Percentiles rank a stretch among this genome's conserved stretches.
Conservation (phyloP, 2,797 vertebrate species). For the Argentina silus region DNA sequence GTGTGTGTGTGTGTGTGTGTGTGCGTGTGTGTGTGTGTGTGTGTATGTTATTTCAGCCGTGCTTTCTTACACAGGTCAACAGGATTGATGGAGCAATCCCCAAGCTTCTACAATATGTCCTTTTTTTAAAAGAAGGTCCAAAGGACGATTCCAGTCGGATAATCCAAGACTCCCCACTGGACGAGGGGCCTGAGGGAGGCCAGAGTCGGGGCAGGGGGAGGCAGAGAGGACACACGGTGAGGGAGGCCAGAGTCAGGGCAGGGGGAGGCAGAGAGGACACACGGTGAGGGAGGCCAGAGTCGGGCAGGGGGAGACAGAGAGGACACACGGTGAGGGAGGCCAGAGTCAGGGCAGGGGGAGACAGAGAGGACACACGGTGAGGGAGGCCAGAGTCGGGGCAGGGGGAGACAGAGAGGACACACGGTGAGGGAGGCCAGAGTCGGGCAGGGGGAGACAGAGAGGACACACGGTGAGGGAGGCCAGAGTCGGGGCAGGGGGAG, state of each 20-base stretch:
- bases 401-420: not conserved
- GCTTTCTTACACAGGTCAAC: slow-evolving; percentile 27
- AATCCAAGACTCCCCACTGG: slow-evolving; percentile 16
- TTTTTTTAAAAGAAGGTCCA: slow-evolving; percentile 30
- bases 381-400: not conserved
- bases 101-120: slow-evolving; percentile 33
- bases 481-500: not conserved
- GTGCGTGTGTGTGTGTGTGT: slow-evolving; percentile 3
- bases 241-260: not conserved
- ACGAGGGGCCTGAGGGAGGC: slow-evolving; percentile 16
- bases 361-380: not conserved
- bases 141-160: not conserved
- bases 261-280: not conserved
- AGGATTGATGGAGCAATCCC: slow-evolving; percentile 31
- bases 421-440: not conserved
- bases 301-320: not conserved
- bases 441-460: not conserved
- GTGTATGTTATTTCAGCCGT: slow-evolving; percentile 35
- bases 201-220: not conserved
- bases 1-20: slow-evolving; percentile 1
- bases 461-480: not conserved
- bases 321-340: not conserved
- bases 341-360: not conserved
- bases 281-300: not conserved
- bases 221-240: not conserved